A percentile compares a stretch with the other conserved stretches of the same genome.
phyloP scores from a whole-genome alignment of 2,797 vertebrate species.

The Cossypha dichroa region DNA sequence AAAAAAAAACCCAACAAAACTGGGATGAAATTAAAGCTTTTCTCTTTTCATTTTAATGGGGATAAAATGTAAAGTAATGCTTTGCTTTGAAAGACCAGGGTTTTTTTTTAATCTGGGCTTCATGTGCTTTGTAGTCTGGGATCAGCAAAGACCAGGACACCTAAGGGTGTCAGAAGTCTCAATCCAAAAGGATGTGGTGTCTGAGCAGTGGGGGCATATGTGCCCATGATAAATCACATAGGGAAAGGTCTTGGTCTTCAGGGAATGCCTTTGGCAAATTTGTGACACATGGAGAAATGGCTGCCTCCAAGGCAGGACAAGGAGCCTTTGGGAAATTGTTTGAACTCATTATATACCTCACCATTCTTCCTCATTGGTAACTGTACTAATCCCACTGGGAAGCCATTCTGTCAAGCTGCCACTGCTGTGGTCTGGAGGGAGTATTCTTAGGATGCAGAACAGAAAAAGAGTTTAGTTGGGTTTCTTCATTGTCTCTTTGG shows the following conservation, averaged over 20 bases:
- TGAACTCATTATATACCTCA: not conserved
- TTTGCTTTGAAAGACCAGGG: not conserved
- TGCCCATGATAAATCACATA: rapidly evolving
- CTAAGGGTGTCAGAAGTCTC: not conserved
- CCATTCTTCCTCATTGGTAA: not conserved
- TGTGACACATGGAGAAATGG: not conserved
- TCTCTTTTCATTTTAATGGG: not conserved
- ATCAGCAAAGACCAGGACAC: not conserved
- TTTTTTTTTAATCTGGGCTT: not conserved
- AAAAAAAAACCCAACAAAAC: not conserved
- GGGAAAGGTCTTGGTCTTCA: not conserved
- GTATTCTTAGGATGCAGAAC: not conserved
- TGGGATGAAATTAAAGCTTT: not conserved
- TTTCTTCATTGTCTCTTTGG: not conserved
- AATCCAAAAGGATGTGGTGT: not conserved
- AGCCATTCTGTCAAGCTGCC: not conserved
- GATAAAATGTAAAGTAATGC: not conserved
- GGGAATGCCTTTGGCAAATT: not conserved
- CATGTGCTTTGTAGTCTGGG: rapidly evolving
- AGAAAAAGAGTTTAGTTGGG: not conserved
- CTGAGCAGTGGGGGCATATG: rapidly evolving
- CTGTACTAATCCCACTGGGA: not conserved
- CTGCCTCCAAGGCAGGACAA: not conserved
- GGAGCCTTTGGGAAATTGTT: not conserved
- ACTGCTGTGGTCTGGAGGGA: not conserved